These are phyloP conservation scores for Limnephilus rhombicus DNA, from an alignment of 2,888 invertebrate species.

Conservation along the genomic window DNA sequence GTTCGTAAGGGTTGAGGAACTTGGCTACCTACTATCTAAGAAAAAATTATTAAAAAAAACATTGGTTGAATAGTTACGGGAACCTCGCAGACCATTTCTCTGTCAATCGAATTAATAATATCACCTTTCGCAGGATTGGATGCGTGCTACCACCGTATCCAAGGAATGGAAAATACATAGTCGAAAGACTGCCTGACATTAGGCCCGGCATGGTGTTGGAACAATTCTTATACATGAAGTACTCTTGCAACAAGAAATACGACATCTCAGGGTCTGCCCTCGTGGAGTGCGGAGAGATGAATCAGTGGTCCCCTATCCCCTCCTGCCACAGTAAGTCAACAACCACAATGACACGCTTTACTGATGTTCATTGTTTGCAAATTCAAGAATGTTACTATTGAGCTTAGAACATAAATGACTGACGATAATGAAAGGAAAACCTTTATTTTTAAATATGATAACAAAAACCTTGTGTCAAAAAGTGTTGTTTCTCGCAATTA, in stretches of 20 bases:
- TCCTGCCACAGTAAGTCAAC: background rate
- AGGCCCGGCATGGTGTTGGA: background rate
- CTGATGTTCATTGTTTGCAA: background rate
- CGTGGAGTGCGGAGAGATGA: background rate
- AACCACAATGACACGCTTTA: background rate
- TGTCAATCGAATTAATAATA: too few relatives aligned
- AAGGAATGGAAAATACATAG: background rate
- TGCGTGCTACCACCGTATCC: background rate
- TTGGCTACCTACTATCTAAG: too few relatives aligned
- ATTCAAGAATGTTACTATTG: background rate
- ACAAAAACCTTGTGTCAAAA: too few relatives aligned
- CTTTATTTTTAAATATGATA: too few relatives aligned
- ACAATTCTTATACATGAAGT: background rate
- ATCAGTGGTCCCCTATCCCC: background rate
- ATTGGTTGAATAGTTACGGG: too few relatives aligned
- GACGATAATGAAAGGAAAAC: background rate
- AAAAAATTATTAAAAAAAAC: too few relatives aligned
- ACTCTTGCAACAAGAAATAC: background rate
- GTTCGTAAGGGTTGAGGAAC: too few relatives aligned
- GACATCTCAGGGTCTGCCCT: background rate
- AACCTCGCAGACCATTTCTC: too few relatives aligned
- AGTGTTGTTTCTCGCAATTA: too few relatives aligned
- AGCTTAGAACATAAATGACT: background rate
- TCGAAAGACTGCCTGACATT: background rate
- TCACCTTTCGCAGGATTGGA: background rate